Percentiles rank a stretch among this genome's conserved stretches.
phyloP scores from a whole-genome alignment of 2,888 invertebrate species.

The Adineta ricciae region DNA sequence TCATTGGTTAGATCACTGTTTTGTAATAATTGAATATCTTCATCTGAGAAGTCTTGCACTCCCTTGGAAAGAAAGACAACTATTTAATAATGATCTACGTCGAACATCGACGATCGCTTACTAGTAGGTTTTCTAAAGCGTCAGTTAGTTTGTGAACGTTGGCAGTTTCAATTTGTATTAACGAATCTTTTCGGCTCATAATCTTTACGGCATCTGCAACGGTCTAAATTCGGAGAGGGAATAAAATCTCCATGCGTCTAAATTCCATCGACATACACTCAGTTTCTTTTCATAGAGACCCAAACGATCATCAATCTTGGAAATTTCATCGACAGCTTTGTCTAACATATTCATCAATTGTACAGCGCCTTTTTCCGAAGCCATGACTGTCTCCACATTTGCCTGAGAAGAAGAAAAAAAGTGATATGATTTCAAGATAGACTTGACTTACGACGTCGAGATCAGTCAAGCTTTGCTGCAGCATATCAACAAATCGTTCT shows the following conservation, averaged over 20 bases:
- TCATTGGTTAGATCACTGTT: slow-evolving; percentile 19
- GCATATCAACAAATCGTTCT: slow-evolving; percentile 61
- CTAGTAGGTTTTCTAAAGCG: slow-evolving; percentile 68
- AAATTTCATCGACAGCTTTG: slow-evolving; percentile 65
- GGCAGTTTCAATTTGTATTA: slow-evolving; percentile 71
- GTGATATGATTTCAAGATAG: background rate
- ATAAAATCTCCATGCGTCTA: too few relatives aligned
- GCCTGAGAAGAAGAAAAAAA: slow-evolving; percentile 53
- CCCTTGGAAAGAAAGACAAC: background rate
- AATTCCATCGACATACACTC: slow-evolving; percentile 17
- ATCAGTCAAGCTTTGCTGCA: slow-evolving; percentile 70
- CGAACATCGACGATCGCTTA: slow-evolving; percentile 50
- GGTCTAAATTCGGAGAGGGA: background rate
- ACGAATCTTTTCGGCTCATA: slow-evolving; percentile 77
- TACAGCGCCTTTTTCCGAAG: slow-evolving; percentile 72
- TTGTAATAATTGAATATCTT: slow-evolving; percentile 18
- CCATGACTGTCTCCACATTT: slow-evolving; percentile 79
- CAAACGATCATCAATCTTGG: slow-evolving; percentile 55
- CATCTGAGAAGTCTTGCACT: background rate
- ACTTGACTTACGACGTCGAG: slow-evolving; percentile 64
- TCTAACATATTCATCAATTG: slow-evolving; percentile 63
- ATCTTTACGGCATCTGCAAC: slow-evolving; percentile 42
- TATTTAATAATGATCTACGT: too few relatives aligned
- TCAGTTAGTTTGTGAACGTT: slow-evolving; percentile 70
- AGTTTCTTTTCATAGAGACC: slow-evolving; percentile 34